A percentile compares a stretch with the other conserved stretches of the same genome.
phyloP scores from a whole-genome alignment of 2,113 vertebrate genomes.

The Myotis brandtii region DNA sequence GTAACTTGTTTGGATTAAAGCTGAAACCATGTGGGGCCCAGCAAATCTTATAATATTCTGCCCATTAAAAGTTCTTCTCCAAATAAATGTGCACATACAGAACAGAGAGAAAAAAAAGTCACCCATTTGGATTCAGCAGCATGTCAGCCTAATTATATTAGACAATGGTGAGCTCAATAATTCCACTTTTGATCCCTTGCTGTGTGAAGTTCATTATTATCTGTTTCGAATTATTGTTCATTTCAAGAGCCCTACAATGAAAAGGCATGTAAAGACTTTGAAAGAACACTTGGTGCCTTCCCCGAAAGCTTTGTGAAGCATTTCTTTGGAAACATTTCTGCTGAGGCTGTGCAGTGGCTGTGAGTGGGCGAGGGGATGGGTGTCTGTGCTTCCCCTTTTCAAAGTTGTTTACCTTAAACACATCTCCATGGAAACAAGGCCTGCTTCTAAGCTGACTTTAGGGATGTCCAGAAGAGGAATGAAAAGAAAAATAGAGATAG shows the following conservation, averaged over 20 bases:
- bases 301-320: conserved; percentile 76
- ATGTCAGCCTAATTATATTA: conserved; percentile 47
- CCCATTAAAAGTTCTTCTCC: conserved; percentile 56
- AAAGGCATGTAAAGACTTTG: conserved; percentile 67
- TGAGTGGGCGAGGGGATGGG: conserved; percentile 63
- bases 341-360: conserved; percentile 66
- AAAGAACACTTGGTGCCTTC: conserved; percentile 65
- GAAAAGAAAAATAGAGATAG: neutral
- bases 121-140: conserved; percentile 16
- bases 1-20: conserved; percentile 57
- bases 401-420: conserved; percentile 76
- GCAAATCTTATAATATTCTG: conserved; percentile 45
- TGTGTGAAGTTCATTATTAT: conserved; percentile 67
- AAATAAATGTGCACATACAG: conserved; percentile 50
- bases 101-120: neutral
- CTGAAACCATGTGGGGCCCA: conserved; percentile 44
- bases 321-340: conserved; percentile 82
- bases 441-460: conserved; percentile 41
- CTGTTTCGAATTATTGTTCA: conserved; percentile 74
- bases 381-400: conserved; percentile 79
- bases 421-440: conserved; percentile 69
- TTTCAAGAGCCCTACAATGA: conserved; percentile 53
- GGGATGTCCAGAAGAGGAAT: conserved; percentile 55
- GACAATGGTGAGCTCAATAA: conserved; percentile 64
- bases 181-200: conserved; percentile 67